These are phyloP conservation scores for Lepidostoma basale DNA, from an alignment of 1,140 invertebrate genomes.

Conservation along the genomic window DNA sequence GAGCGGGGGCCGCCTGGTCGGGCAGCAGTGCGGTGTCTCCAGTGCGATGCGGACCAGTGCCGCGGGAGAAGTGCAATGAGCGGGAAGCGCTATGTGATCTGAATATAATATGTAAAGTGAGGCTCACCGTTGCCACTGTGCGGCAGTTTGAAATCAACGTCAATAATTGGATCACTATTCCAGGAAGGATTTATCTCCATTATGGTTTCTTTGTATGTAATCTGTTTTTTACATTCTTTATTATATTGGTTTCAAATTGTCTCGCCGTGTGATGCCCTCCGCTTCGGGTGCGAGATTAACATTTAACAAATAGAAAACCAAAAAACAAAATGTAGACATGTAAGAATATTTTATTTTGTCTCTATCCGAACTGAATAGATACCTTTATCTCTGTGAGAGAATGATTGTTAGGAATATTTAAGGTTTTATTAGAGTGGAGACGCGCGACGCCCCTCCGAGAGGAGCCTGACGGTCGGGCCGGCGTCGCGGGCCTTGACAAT, in stretches of 20 bases:
- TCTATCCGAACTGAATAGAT: conserved; percentile 45
- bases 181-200: background rate
- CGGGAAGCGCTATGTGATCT: conserved; percentile 37
- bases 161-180: background rate
- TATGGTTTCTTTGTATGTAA: conserved; percentile 34
- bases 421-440: conserved; percentile 18
- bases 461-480: conserved; percentile 2
- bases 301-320: conserved; percentile 40
- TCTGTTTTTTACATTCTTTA: conserved; percentile 28
- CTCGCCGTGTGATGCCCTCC: background rate
- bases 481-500: conserved; percentile 19
- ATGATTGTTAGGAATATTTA: conserved; percentile 41
- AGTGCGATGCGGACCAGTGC: background rate
- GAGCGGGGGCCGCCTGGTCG: no score
- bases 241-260: conserved; percentile 23
- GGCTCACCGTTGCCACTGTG: background rate
- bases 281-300: conserved; percentile 19
- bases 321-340: conserved; percentile 42
- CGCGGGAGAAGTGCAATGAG: conserved; percentile 30
- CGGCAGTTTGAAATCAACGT: conserved; percentile 24
- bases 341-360: conserved; percentile 46
- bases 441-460: background rate
- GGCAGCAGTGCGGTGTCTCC: no score
- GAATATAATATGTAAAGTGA: conserved; percentile 36
- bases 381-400: conserved; percentile 43